Conservation (phyloP, 2,888 invertebrate genomes). For the Cinara cedri region DNA sequence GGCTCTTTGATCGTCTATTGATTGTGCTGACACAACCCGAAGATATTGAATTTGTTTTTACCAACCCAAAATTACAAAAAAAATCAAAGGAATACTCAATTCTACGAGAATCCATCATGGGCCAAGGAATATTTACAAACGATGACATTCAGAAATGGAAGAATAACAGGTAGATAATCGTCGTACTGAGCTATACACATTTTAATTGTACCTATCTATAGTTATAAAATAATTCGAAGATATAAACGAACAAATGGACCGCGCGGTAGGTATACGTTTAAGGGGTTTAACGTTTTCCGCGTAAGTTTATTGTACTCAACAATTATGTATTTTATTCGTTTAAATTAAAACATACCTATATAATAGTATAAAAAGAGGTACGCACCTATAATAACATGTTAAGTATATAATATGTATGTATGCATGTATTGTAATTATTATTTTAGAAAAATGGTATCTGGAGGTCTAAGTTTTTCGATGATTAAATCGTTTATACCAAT, state of each 20-base stretch:
- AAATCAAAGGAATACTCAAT: constrained; percentile 23
- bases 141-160: constrained; percentile 44
- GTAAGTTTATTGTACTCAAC: too few species aligned
- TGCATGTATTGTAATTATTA: too few species aligned
- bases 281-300: too few species aligned
- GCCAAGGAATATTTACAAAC: constrained; percentile 49
- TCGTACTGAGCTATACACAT: too few species aligned
- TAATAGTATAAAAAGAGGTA: too few species aligned
- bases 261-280: too few species aligned
- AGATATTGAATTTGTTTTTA: constrained; percentile 31
- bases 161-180: constrained; percentile 30
- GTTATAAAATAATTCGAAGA: too few species aligned
- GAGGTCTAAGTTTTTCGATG: constrained; percentile 30
- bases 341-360: too few species aligned
- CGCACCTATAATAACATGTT: constrained; percentile 14
- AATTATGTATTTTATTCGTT: too few species aligned
- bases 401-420: background rate
- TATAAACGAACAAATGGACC: too few species aligned
- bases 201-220: too few species aligned
- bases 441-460: constrained; percentile 40
- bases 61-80: constrained; percentile 14
- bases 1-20: constrained; percentile 33
- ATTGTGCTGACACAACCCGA: constrained; percentile 28
- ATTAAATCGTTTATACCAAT: constrained; percentile 28
- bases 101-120: constrained; percentile 39